These are phyloP conservation scores for Pseudobourletiella spinata DNA, from an alignment of 1,140 invertebrate genomes.

Conservation along the genomic window DNA sequence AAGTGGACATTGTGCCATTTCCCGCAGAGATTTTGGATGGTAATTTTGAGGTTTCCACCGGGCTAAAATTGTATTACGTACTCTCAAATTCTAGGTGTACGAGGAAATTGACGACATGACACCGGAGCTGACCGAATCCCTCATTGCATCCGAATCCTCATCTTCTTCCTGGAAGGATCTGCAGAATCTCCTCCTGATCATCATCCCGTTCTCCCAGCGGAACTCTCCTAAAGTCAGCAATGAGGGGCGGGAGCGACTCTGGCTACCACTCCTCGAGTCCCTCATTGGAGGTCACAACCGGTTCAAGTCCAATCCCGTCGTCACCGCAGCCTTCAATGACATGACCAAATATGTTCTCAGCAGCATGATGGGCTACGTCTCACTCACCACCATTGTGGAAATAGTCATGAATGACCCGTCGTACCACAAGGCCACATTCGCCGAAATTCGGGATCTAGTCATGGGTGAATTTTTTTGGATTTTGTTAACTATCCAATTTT, in stretches of 20 bases:
- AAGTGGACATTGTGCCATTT: too few relatives aligned
- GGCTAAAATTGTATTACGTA: too few relatives aligned
- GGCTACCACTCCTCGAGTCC: slow-evolving; percentile 49
- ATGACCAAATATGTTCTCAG: slow-evolving; percentile 49
- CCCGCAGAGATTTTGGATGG: too few relatives aligned
- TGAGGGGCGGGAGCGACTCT: slow-evolving; percentile 45
- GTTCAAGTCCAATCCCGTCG: slow-evolving; percentile 39
- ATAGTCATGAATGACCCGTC: slow-evolving; percentile 47
- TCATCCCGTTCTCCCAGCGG: slow-evolving; percentile 47
- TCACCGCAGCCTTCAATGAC: slow-evolving; percentile 39
- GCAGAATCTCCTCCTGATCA: slow-evolving; percentile 40
- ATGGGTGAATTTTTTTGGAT: slow-evolving; percentile 34
- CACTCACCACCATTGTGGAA: slow-evolving; percentile 49
- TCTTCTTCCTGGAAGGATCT: slow-evolving; percentile 42
- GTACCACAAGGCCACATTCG: slow-evolving; percentile 48
- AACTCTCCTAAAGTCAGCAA: slow-evolving; percentile 43
- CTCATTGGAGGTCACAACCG: slow-evolving; percentile 45
- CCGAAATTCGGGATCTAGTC: slow-evolving; percentile 46
- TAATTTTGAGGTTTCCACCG: too few relatives aligned
- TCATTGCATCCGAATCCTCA: slow-evolving; percentile 2
- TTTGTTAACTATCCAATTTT: not conserved
- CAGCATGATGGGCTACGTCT: slow-evolving; percentile 52
- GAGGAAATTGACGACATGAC: slow-evolving; percentile 35
- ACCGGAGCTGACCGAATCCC: slow-evolving; percentile 3
- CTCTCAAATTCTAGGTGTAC: slow-evolving; percentile 32